Evolutionary conservation across 2,797 vertebrate species (phyloP), one percentile per base, ranked within the genome.

Genomic region (Dendrocincla fuliginosa): DNA sequence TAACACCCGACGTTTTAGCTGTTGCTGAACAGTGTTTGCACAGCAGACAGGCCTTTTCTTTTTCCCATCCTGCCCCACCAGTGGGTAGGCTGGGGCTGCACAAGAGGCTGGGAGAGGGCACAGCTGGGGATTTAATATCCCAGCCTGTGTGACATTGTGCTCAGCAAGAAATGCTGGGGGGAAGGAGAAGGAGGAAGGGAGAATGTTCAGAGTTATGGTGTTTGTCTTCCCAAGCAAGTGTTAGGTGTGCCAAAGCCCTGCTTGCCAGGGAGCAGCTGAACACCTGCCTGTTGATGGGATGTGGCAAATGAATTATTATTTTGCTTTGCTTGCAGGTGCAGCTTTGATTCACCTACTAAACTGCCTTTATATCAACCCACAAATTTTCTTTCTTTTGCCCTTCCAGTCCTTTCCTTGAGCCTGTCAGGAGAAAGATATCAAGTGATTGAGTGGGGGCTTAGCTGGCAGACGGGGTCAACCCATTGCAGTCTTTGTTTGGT

Each of bases 131-230:
- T 32, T 14, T 23, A 28, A 35, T 8, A 67, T 44, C 25, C 42
- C 17, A 41, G 19, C 22, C 11, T 1, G 0, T 8, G 6, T 4
- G 20, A 67, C 27, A 53, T 3, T 8, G 4, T 25, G n/a, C 52
- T 53, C 33, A 37, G 49, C 4, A 7, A 47, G 16, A 73, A 79
- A 59, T 47, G 11, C 27, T 35, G 6, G 9, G 37, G 32, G 16
- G 52, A 49, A 68, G 50, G 55, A 65, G 3, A 7, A 84, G 5
- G 5, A 78, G 0, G 0, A 64, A 53, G 9, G 11, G 28, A 5
- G 9, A 10, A 61, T 4, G 7, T 35, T 77, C 50, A 50, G 57
- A 39, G 14, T 64, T 50, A 63, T 0, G 4, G 44, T 16, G 14
- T 57, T 87, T 59, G 10, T 28, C 23, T 93, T 74, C 14, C 23